Conservation (phyloP, 2,113 vertebrate species). For the Hippolais icterina region DNA sequence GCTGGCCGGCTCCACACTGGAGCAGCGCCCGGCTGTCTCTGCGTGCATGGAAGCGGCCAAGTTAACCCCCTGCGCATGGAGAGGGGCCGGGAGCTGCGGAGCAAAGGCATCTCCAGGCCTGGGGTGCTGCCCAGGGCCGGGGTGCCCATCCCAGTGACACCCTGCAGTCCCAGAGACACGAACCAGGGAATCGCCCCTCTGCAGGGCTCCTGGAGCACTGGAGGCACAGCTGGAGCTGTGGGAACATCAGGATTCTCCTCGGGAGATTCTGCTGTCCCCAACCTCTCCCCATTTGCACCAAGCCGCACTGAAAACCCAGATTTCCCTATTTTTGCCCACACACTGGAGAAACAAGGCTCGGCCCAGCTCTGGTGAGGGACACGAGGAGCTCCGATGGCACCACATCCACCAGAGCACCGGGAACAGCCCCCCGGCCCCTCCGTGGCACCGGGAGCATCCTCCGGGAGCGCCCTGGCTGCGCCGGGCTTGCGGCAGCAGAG, state of each 20-base stretch:
- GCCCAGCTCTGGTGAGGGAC: accelerated
- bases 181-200: neutral
- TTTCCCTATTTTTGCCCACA: accelerated
- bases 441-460: accelerated
- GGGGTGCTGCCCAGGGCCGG: accelerated
- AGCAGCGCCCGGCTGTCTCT: neutral
- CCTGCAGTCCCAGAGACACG: accelerated
- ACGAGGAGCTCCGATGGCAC: accelerated
- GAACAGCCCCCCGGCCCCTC: neutral
- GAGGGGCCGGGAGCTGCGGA: neutral
- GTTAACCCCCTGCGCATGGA: accelerated
- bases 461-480: neutral
- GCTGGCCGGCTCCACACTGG: neutral
- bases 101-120: neutral
- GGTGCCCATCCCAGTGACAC: too few relatives aligned
- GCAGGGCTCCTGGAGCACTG: accelerated
- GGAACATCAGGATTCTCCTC: accelerated
- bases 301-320: accelerated
- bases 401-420: accelerated
- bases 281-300: accelerated
- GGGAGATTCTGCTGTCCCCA: accelerated
- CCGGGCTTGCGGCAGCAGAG: neutral
- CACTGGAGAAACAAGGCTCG: accelerated
- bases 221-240: neutral
- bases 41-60: neutral